Base-by-base conservation (phyloP, 2,113 vertebrate species). In the Eurystomus gularis region DNA sequence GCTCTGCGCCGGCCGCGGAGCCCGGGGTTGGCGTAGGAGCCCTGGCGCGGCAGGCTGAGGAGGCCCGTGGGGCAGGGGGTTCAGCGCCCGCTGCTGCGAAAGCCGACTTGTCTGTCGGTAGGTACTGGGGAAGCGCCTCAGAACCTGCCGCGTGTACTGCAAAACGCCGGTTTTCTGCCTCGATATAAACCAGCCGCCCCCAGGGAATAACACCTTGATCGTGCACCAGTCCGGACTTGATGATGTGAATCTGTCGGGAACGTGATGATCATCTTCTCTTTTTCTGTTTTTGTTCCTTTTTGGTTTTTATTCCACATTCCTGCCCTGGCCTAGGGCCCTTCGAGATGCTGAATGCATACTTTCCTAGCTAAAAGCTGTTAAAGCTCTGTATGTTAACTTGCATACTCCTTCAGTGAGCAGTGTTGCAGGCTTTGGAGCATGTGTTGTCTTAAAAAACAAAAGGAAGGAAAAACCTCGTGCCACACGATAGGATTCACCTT, bases 161-260 rank as follows among this genome's bases (percentile, higher is more conserved):
- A 33, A 0, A 58, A n/a, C 26, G 54, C 0, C 4, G 18, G 11
- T 42, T 70, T 62, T 42, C 9, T 14, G 0, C 44, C 61, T 64
- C 20, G 13, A 0, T 28, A 0, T 33, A 57, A 89, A 16, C 17
- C 40, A 13, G 0, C 12, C 6, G 39, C 24, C 29, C 14, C 1
- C 14, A 2, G 17, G 28, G 52, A 69, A 17, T 17, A 71, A 17
- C 54, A 14, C 40, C 2, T 9, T 42, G 33, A 3, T 71, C 2
- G 1, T 18, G 6, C 16, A 7, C 8, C 35, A 2, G 14, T 14
- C 28, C 49, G 57, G 71, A 25, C 72, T 25, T 35, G 79, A 4
- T 35, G 11, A 5, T 49, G 40, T 0, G 26, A 28, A 76, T 51
- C 28, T 33, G 21, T 48, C 42, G 11, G 31, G 24, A 83, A 12